Evolutionary conservation across 2,888 invertebrate genomes (phyloP), one percentile per base, ranked within the genome.

Genomic region (Synergus itoensis): DNA sequence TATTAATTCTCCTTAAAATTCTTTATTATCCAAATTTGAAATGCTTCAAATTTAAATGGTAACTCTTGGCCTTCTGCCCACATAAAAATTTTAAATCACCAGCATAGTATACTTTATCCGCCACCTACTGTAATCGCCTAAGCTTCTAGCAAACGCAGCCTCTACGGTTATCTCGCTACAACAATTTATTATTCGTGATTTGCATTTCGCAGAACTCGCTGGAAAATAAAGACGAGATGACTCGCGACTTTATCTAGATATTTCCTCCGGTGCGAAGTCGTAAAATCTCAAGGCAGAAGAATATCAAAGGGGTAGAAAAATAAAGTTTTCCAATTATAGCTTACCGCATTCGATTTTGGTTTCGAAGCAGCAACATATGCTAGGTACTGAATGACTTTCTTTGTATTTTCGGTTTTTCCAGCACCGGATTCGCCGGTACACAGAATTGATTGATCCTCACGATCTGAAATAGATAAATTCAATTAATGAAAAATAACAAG

Each of bases 361-460:
- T 98, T 98, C 41, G 99, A 99, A 76, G 99, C 99, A 86, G 99
- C 99, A 79, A 99, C 99, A 93, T 98, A 99, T 65, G 99, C 99
- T 92, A 99, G 95, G 94, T 99, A 99, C 94, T 99, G 99, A 92
- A 99, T 99, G 78, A 99, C 99, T 95, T 99, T 99, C 94, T 99
- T 99, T 81, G 99, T 99, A 93, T 99, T 99, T 93, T 99, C 99
- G 76, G 99, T 99, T 94, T 99, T 99, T 86, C 99, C 99, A 87
- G 99, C 99, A 88, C 99, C 99, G n/a, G 99, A 99, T 93, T 99
- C 99, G 89, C 99, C 99, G 89, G 99, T 99, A 94, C 99, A 99
- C 86, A 99, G 94, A 92, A 99, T 99, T 76, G 99, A 99, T 94
- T 99, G 99, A 94, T 99, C 99, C 94, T 99, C 99, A 81, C 99